Conservation (phyloP, 2,113 vertebrate species). For the Gyps fulvus region DNA sequence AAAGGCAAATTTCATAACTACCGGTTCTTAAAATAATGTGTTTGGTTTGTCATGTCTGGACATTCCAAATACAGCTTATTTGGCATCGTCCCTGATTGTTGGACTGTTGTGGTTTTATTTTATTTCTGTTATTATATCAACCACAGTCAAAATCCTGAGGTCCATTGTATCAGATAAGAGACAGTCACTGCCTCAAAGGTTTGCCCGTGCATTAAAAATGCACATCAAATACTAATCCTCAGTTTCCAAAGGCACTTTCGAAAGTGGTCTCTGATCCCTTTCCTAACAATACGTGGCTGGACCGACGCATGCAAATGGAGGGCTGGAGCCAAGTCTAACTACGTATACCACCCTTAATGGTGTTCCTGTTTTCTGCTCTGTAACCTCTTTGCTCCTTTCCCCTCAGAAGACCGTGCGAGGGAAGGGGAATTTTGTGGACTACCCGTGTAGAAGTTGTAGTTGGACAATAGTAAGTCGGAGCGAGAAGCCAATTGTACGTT, state of each 20-base stretch:
- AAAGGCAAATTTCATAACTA: conserved; percentile 1
- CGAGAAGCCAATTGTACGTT: neutral
- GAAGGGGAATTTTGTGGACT: neutral
- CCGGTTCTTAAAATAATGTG: neutral
- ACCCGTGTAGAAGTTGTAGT: neutral
- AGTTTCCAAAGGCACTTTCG: neutral
- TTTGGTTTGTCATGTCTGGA: neutral
- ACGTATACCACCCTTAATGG: neutral
- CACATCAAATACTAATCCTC: neutral
- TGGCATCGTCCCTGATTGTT: neutral
- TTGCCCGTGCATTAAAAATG: neutral
- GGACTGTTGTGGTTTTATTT: neutral
- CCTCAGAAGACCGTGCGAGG: neutral
- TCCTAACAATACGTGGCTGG: neutral
- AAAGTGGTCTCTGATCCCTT: neutral
- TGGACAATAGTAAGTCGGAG: neutral
- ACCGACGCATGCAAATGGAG: neutral
- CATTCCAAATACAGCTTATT: neutral
- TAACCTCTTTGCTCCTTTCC: neutral
- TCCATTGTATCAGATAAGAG: neutral
- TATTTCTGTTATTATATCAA: neutral
- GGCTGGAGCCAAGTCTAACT: neutral
- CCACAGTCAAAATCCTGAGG: neutral
- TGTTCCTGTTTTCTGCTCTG: neutral
- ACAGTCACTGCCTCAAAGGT: neutral